Evolutionary conservation across 2,888 invertebrate species (phyloP), one percentile per base, ranked within the genome.

Genomic region (Cheilosia grossa): DNA sequence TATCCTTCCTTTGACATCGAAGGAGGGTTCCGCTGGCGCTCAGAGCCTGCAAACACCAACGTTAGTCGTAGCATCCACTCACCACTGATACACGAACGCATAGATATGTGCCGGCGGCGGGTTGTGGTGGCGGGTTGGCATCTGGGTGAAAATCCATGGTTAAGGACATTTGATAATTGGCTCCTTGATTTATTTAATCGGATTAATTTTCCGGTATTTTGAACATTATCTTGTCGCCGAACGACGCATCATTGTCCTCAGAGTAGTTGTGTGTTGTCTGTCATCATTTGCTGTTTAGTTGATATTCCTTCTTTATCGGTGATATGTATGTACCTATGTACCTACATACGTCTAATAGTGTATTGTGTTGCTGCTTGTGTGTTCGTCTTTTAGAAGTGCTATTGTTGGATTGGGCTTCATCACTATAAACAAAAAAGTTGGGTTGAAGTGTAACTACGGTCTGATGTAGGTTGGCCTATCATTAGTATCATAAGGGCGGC

Each of bases 191-290:
- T 81, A 82, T 82, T 75, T 82, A 82, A 82, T 70, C 75, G 81
- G 75, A 82, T 82, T 82, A 75, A 82, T 82, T 82, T 82, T 82
- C 81, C 81, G 81, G 81, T 70, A 75, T 82, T 75, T 82, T 82
- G 75, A 82, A 75, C 75, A 70, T 64, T 61, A 75, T 81, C 69
- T 64, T 75, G 69, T 69, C 53, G 69, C 27, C 75, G 75, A 10
- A 21, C 24, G 37, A 63, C 56, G 59, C 73, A 59, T 61, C 74
- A 21, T 72, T 70, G 56, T 70, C n/a, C 30, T 33, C 53, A 40
- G 24, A 30, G 47, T 17, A 24, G 44, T 15, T 59, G 42, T 74
- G 47, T 64, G 37, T 61, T 77, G 53, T 61, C 69, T 78, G 59
- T 61, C 78, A 70, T 70, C 58, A 37, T 63, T 70, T 78, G 63